Conservation (phyloP, 53 echinoderm and acorn worm species). For the Echinometra lucunter region DNA sequence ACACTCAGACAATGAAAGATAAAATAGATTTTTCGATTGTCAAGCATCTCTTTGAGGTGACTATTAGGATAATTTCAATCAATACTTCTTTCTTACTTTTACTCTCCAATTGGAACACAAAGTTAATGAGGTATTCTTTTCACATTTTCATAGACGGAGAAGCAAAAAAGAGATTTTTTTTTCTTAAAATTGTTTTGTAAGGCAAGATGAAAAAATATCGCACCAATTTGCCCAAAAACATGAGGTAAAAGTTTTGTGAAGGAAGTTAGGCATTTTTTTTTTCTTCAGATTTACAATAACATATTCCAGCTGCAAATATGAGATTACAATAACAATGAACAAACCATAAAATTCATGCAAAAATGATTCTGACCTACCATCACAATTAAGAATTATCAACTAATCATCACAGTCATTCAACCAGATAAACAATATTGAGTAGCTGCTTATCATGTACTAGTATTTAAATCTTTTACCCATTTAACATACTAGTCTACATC, state of each 20-base stretch:
- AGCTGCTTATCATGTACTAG: slow-evolving; percentile 2
- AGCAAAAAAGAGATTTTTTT: slow-evolving; percentile 41
- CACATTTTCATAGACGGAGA: background rate
- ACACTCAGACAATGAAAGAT: slow-evolving; percentile 10
- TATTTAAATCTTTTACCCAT: background rate
- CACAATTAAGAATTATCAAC: background rate
- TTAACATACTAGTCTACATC: background rate
- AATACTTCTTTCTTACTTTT: slow-evolving; percentile 7
- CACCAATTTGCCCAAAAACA: slow-evolving; percentile 50
- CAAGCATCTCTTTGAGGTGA: background rate
- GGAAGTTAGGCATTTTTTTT: slow-evolving; percentile 56
- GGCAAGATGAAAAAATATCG: slow-evolving; percentile 63
- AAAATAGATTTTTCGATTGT: slow-evolving; percentile 19
- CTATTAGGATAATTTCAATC: background rate
- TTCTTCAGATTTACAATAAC: slow-evolving; percentile 24
- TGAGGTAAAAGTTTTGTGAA: slow-evolving; percentile 65
- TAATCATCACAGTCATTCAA: background rate
- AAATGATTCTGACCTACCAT: background rate
- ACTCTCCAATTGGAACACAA: background rate
- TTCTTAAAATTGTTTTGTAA: slow-evolving; percentile 48
- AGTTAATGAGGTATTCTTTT: slow-evolving; percentile 41
- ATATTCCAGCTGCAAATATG: slow-evolving; percentile 66
- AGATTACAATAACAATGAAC: slow-evolving; percentile 46
- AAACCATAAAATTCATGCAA: slow-evolving; percentile 34
- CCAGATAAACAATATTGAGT: background rate